Evolutionary conservation across 1,140 invertebrate species (phyloP).

Genomic region (Drosophila paulistorum): DNA sequence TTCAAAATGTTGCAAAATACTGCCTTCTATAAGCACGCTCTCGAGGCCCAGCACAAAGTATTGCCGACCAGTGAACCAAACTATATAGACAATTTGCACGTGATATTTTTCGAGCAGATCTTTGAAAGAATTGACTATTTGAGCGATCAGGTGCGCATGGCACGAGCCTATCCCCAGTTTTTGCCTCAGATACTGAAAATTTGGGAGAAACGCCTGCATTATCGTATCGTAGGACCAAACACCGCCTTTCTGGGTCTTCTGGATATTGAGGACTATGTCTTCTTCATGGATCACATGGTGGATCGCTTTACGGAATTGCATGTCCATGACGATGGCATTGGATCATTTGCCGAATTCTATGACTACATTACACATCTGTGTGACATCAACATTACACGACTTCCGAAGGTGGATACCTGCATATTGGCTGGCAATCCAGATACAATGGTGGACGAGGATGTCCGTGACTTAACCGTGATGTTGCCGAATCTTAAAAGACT

Average conservation of each 20-base stretch:
- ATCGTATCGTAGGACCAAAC: conserved; percentile 56
- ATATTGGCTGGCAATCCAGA: conserved; percentile 53
- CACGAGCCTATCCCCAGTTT: conserved; percentile 70
- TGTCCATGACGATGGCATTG: conserved; percentile 62
- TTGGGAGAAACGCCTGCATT: conserved; percentile 48
- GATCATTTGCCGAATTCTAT: conserved; percentile 63
- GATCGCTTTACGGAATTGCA: conserved; percentile 57
- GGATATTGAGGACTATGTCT: conserved; percentile 68
- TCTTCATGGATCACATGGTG: conserved; percentile 70
- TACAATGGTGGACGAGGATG: conserved; percentile 56
- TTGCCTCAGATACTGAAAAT: conserved; percentile 50
- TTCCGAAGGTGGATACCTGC: conserved; percentile 54
- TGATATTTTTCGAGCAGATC: conserved; percentile 73
- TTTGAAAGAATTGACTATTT: conserved; percentile 62
- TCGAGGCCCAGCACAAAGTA: conserved; percentile 32
- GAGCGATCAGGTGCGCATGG: conserved; percentile 68
- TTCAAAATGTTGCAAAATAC: conserved; percentile 41
- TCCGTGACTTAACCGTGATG: conserved; percentile 53
- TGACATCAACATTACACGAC: conserved; percentile 54
- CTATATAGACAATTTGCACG: conserved; percentile 66
- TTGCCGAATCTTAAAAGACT: conserved; percentile 62
- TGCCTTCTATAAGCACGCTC: conserved; percentile 41
- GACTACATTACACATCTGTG: conserved; percentile 63
- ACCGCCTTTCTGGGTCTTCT: conserved; percentile 51
- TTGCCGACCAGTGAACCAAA: conserved; percentile 37